Percentiles rank a stretch among this genome's conserved stretches.
These are phyloP conservation scores for Drosophila mayri DNA, from an alignment of 1,140 invertebrate genomes.

Conservation along the genomic window DNA sequence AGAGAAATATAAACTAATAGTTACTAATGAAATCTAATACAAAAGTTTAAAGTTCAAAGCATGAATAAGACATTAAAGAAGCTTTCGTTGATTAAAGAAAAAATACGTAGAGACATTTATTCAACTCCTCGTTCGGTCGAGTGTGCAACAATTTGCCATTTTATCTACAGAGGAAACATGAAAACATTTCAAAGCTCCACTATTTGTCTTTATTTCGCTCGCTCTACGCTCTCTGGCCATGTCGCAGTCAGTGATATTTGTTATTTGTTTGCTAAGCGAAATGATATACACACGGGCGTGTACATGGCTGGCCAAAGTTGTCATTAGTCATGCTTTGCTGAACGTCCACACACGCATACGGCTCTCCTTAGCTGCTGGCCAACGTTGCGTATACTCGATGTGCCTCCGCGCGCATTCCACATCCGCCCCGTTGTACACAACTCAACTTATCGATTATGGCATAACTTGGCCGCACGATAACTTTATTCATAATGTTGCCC, in stretches of 20 bases:
- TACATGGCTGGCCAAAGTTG: conserved; percentile 64
- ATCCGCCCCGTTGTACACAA: conserved; percentile 15
- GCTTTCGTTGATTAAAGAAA: background rate
- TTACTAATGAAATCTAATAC: too few species aligned
- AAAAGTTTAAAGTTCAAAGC: background rate
- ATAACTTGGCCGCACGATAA: conserved; percentile 8
- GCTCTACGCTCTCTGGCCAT: conserved; percentile 3
- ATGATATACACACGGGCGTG: conserved; percentile 61
- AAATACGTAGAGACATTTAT: background rate
- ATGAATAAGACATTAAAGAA: background rate
- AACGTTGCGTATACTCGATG: conserved; percentile 68
- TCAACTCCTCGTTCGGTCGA: conserved; percentile 33
- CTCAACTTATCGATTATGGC: conserved; percentile 61
- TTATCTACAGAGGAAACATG: conserved; percentile 49
- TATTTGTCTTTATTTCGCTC: conserved; percentile 76
- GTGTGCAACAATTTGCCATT: conserved; percentile 65
- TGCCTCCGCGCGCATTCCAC: conserved; percentile 27
- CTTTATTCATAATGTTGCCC: conserved; percentile 60
- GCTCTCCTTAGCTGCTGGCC: conserved; percentile 26
- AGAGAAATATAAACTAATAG: too few species aligned
- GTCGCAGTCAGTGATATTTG: conserved; percentile 59
- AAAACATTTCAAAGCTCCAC: conserved; percentile 69
- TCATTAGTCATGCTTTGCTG: conserved; percentile 79
- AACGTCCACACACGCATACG: conserved; percentile 28
- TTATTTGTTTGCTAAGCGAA: conserved; percentile 79